phyloP scores from a whole-genome alignment of 2,888 invertebrate species.

The Microplitis deprimator region DNA sequence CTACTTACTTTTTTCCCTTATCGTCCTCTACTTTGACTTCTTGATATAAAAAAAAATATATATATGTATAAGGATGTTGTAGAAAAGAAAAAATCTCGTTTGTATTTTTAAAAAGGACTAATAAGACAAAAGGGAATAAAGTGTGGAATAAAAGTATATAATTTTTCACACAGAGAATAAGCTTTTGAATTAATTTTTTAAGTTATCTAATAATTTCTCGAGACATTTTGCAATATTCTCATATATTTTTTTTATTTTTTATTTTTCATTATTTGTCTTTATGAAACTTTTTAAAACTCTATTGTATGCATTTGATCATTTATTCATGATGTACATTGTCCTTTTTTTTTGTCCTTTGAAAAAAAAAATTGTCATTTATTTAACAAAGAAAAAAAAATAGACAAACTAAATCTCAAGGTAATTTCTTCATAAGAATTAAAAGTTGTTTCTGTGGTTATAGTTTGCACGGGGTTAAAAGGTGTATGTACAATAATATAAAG shows the following conservation, averaged over 20 bases:
- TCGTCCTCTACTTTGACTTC: not conserved
- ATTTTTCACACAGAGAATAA: constrained; percentile 9
- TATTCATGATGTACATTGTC: not conserved
- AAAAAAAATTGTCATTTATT: not conserved
- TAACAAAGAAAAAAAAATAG: not conserved
- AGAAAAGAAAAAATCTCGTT: not conserved
- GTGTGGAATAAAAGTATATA: constrained; percentile 6
- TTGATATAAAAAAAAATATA: constrained; percentile 8
- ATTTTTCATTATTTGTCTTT: constrained; percentile 14
- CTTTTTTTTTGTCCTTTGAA: not conserved
- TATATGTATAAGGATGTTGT: not conserved
- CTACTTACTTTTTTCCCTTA: constrained; percentile 3
- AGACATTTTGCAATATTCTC: constrained; percentile 28
- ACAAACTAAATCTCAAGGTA: not conserved
- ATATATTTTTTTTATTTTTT: not conserved
- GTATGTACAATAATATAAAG: constrained; percentile 46
- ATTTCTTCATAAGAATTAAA: not conserved
- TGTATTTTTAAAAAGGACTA: not conserved
- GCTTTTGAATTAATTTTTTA: constrained; percentile 36
- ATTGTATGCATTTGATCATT: constrained; percentile 10
- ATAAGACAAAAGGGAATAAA: constrained; percentile 18
- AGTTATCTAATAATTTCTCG: constrained; percentile 35
- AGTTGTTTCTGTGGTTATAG: constrained; percentile 8
- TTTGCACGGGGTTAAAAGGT: not conserved
- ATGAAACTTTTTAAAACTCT: constrained; percentile 23